Evolutionary conservation across 2,888 invertebrate genomes (phyloP).

Genomic region (Hipparchia semele): DNA sequence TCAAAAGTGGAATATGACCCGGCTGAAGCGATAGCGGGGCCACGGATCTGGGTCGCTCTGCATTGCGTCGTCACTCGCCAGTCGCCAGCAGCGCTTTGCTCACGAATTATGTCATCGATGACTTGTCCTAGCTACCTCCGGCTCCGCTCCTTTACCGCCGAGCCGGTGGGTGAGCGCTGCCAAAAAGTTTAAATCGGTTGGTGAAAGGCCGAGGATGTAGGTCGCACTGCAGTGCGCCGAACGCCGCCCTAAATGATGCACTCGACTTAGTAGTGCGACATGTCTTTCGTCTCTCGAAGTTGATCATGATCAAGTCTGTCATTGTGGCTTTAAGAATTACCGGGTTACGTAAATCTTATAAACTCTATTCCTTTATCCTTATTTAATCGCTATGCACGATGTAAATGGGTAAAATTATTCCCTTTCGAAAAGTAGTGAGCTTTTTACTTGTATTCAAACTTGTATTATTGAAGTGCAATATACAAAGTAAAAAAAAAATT

Average conservation of each 20-base stretch:
- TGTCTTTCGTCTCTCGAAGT: neutral
- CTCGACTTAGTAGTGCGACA: neutral
- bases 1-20: slow-evolving; percentile 16
- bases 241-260: neutral
- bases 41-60: slow-evolving; percentile 33
- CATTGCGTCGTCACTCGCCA: slow-evolving; percentile 31
- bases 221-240: slow-evolving; percentile 13
- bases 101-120: slow-evolving; percentile 1
- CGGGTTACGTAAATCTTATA: neutral
- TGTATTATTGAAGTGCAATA: no score
- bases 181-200: slow-evolving; percentile 6
- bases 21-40: slow-evolving; percentile 19
- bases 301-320: neutral
- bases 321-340: neutral
- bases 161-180: neutral
- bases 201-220: slow-evolving; percentile 8
- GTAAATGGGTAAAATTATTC: no score
- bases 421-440: neutral
- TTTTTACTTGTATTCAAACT: neutral
- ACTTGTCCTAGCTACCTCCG: slow-evolving; percentile 6
- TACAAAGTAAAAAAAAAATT: no score
- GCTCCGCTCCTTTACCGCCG: neutral
- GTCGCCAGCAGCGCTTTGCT: neutral
- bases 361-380: no score
- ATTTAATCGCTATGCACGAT: no score